These are phyloP conservation scores for Chloroceryle aenea DNA, from an alignment of 2,113 vertebrate genomes.

Conservation along the genomic window DNA sequence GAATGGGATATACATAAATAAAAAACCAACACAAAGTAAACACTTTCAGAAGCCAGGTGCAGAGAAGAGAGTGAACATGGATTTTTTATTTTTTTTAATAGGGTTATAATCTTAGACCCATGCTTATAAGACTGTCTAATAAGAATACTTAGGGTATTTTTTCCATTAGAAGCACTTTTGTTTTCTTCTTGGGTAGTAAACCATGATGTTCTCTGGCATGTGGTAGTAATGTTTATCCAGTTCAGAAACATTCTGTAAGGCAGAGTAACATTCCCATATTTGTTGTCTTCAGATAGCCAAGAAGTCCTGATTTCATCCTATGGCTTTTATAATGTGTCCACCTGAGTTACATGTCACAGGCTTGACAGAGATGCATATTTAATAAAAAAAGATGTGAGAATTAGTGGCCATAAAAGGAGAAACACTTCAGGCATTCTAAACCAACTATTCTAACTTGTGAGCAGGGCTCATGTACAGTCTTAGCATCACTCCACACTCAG, in stretches of 20 bases:
- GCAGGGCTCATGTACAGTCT: neutral
- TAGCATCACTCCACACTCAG: neutral
- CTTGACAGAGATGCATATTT: constrained; percentile 27
- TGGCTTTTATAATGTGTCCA: neutral
- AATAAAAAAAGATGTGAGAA: neutral
- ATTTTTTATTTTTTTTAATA: neutral
- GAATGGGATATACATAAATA: constrained; percentile 68
- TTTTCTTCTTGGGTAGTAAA: constrained; percentile 27
- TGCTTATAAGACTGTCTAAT: neutral
- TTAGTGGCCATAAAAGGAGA: neutral
- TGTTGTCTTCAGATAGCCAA: neutral
- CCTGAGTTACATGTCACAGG: neutral
- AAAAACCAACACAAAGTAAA: constrained; percentile 63
- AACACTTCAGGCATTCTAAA: constrained; percentile 25
- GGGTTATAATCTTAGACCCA: neutral
- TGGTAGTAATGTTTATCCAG: neutral
- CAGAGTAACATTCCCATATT: neutral
- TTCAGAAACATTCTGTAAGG: constrained; percentile 32
- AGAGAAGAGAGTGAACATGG: constrained; percentile 20
- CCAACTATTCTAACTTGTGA: neutral
- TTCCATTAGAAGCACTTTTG: neutral
- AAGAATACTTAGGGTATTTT: neutral
- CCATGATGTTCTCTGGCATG: neutral
- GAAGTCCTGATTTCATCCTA: constrained; percentile 11
- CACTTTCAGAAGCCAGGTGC: constrained; percentile 19